phyloP scores from a whole-genome alignment of 2,113 vertebrate species.

The Octodon degus region DNA sequence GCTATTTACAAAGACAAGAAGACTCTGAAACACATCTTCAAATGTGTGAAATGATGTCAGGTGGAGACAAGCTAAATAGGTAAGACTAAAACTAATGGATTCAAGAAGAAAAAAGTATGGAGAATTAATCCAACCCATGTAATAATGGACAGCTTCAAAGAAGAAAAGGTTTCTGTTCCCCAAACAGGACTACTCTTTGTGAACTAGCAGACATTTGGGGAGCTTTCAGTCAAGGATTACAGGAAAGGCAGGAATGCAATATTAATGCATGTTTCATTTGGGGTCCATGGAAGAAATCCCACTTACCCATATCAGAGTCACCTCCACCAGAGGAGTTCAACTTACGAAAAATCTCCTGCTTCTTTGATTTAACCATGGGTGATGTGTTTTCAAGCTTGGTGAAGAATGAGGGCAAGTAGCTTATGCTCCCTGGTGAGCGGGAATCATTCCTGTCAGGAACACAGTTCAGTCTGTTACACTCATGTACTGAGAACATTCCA shows the following conservation, averaged over 20 bases:
- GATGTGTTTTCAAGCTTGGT: conserved; percentile 98
- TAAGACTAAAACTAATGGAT: not conserved
- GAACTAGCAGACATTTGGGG: not conserved
- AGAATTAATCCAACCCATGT: not conserved
- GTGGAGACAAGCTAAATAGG: not conserved
- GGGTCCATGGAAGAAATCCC: conserved; percentile 80
- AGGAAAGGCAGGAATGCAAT: not conserved
- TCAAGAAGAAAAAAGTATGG: not conserved
- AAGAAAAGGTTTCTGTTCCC: not conserved
- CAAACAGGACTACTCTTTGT: not conserved
- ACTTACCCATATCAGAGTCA: conserved; percentile 99
- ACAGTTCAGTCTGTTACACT: conserved; percentile 28
- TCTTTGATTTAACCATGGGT: conserved; percentile 98
- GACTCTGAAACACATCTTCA: not conserved
- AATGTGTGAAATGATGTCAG: not conserved
- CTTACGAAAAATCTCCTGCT: conserved; percentile 99
- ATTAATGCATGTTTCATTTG: conserved; percentile 52
- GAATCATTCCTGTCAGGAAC: conserved; percentile 92
- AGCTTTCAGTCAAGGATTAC: not conserved
- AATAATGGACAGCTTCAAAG: not conserved
- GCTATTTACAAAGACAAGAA: not conserved
- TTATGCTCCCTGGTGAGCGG: conserved; percentile 94
- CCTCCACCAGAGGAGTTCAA: conserved; percentile 97
- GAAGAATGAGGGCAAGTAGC: conserved; percentile 97
- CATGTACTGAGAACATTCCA: not conserved